Conservation (phyloP, 2,113 vertebrate genomes). For the Smithornis capensis region DNA sequence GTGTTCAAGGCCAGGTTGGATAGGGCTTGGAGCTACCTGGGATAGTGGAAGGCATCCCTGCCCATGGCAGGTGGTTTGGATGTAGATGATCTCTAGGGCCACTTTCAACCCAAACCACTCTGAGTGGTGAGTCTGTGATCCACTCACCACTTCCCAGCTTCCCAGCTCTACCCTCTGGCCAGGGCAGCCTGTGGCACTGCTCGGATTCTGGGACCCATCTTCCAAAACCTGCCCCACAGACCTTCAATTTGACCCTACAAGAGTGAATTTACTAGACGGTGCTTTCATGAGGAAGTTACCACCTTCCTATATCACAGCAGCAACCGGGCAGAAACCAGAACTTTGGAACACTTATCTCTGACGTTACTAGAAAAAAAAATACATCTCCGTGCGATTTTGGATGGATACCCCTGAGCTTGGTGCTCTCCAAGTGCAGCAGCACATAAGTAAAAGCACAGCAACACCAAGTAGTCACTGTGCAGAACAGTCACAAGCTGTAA, state of each 20-base stretch:
- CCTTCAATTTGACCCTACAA: not conserved
- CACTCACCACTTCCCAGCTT: fast-evolving
- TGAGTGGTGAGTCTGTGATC: not conserved
- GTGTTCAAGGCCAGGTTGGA: not conserved
- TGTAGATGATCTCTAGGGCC: no score
- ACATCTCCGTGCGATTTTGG: not conserved
- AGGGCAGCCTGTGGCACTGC: not conserved
- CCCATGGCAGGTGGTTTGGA: not conserved
- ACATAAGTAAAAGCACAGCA: fast-evolving
- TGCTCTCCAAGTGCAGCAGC: not conserved
- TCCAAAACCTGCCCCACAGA: not conserved
- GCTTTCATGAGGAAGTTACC: not conserved
- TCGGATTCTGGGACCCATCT: fast-evolving
- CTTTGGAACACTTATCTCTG: not conserved
- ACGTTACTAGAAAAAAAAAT: not conserved
- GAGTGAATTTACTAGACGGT: fast-evolving
- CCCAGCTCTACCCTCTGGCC: not conserved
- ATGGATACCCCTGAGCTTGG: not conserved
- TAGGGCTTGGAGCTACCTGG: not conserved
- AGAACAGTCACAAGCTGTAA: not conserved
- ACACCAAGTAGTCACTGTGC: no score
- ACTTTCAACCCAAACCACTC: not conserved
- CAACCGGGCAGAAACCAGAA: not conserved
- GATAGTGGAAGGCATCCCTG: not conserved
- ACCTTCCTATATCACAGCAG: not conserved